phyloP scores from a whole-genome alignment of 2,113 vertebrate genomes.

The Daphoenositta chrysoptera region DNA sequence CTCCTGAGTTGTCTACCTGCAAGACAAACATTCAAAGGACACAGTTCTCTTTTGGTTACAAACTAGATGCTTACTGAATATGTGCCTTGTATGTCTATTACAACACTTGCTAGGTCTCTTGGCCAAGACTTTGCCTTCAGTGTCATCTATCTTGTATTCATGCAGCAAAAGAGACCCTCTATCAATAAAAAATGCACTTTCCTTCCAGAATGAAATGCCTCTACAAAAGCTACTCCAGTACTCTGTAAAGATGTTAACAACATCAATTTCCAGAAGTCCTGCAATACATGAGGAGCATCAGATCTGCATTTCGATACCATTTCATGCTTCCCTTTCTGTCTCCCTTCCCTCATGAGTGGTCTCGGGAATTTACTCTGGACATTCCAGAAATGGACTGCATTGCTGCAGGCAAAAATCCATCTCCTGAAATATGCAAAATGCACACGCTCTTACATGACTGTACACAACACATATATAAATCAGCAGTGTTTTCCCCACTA shows the following conservation, averaged over 20 bases:
- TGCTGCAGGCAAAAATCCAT: neutral
- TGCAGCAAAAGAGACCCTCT: neutral
- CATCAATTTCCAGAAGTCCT: neutral
- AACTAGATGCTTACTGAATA: neutral
- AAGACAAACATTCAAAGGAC: neutral
- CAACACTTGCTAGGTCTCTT: neutral
- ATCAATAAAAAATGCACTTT: neutral
- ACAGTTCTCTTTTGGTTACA: neutral
- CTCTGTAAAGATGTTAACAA: neutral
- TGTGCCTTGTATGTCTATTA: neutral
- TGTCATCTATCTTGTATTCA: neutral
- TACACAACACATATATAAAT: neutral
- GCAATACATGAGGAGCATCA: neutral
- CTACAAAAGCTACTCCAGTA: neutral
- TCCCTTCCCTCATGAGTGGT: neutral
- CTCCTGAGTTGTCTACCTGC: neutral
- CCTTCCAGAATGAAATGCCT: neutral
- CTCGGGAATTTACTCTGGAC: neutral
- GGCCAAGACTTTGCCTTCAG: neutral
- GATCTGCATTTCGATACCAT: neutral
- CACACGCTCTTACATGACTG: neutral
- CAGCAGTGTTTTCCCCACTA: neutral
- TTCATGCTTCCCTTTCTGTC: neutral
- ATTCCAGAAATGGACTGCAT: neutral
- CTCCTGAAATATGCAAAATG: neutral